A percentile compares a stretch with the other conserved stretches of the same genome.
phyloP scores from a whole-genome alignment of 2,113 vertebrate species.

The Urocitellus parryii region DNA sequence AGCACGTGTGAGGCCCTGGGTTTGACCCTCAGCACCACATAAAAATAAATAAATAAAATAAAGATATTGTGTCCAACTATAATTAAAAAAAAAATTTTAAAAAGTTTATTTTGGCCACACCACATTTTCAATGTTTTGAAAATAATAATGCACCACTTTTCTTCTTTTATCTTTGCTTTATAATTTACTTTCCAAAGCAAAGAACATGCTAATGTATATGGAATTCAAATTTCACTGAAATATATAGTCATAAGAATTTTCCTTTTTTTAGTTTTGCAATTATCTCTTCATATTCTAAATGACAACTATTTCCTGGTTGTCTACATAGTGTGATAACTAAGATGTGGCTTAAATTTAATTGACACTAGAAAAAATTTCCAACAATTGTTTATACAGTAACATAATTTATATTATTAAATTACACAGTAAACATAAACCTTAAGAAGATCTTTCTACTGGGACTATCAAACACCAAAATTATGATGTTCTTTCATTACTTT shows the following conservation, averaged over 20 bases:
- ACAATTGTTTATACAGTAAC: slow-evolving; percentile 18
- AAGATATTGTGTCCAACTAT: too few species aligned
- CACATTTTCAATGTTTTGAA: slow-evolving; percentile 1
- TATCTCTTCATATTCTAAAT: neutral
- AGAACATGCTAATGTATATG: neutral
- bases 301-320: neutral
- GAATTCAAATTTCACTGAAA: slow-evolving; percentile 47
- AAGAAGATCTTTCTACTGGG: neutral
- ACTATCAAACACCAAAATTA: neutral
- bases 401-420: neutral
- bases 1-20: too few species aligned
- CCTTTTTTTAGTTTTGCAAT: neutral
- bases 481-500: neutral
- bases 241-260: neutral
- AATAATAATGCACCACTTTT: neutral
- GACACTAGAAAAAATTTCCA: neutral
- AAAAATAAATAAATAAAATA: too few species aligned
- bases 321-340: neutral
- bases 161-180: neutral
- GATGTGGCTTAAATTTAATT: slow-evolving; percentile 9
- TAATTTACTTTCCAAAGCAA: slow-evolving; percentile 23
- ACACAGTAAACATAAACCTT: neutral
- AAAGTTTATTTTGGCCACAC: neutral
- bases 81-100: neutral
- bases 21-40: too few species aligned